Conservation (phyloP, 1,140 invertebrate genomes). For the Anastrepha ludens region DNA sequence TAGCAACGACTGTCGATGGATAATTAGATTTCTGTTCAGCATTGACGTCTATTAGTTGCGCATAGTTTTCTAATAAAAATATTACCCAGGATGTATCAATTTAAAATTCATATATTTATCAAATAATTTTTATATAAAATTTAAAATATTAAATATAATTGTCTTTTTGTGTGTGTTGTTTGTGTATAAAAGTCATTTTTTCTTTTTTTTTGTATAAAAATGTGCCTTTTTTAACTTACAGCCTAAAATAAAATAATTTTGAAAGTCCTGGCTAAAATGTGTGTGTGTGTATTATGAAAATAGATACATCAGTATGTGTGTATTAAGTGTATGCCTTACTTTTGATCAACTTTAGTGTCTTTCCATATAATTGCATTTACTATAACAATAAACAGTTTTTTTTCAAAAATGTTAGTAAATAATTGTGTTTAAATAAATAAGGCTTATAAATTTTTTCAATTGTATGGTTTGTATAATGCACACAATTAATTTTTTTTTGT, state of each 20-base stretch:
- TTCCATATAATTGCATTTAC: neutral
- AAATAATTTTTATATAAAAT: conserved; percentile 53
- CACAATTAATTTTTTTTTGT: no score
- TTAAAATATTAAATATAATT: conserved; percentile 47
- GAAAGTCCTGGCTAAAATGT: neutral
- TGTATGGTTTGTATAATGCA: no score
- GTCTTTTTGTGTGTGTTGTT: conserved; percentile 52
- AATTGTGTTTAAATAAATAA: neutral
- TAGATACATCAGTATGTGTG: neutral
- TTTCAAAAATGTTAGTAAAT: neutral
- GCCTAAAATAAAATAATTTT: conserved; percentile 7
- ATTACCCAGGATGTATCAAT: neutral
- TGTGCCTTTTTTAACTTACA: conserved; percentile 48
- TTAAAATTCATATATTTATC: conserved; percentile 42
- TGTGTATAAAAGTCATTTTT: conserved; percentile 52
- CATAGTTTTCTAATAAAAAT: no score
- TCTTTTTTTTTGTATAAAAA: conserved; percentile 47
- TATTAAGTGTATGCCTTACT: neutral
- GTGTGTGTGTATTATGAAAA: neutral
- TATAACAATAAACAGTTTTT: neutral
- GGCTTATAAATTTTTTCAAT: neutral
- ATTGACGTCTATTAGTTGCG: no score
- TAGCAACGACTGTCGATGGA: no score
- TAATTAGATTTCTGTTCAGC: no score
- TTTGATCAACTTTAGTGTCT: neutral